Percentiles rank a stretch among this genome's conserved stretches.
Evolutionary conservation across 92 coral and sea anemone genomes (phyloP).

Genomic region (Bergia puertoricense): DNA sequence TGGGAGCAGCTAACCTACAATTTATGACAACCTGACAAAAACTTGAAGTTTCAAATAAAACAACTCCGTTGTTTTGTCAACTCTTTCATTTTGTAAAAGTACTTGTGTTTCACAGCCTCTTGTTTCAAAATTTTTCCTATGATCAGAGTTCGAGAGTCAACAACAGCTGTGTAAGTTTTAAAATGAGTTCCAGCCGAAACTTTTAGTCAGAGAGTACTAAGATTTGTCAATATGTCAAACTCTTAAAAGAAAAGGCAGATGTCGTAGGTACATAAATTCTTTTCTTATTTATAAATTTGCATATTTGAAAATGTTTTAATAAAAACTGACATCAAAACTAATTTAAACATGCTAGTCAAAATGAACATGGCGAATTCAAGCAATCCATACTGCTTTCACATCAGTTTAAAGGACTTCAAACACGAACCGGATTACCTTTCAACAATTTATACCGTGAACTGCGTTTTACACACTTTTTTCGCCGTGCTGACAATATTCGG

Average conservation of each 20-base stretch:
- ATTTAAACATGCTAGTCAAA: background rate
- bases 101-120: background rate
- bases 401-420: slow-evolving; percentile 1
- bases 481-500: background rate
- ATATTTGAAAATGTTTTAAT: background rate
- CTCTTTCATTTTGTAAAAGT: background rate
- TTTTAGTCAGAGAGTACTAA: background rate
- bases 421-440: slow-evolving; percentile 15
- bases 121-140: background rate
- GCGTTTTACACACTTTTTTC: slow-evolving; percentile 7
- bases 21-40: background rate
- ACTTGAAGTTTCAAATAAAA: background rate
- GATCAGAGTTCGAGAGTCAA: background rate
- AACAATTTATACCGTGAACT: slow-evolving; percentile 2
- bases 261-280: background rate
- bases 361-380: slow-evolving; percentile 5
- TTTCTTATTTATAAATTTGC: background rate
- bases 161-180: slow-evolving; percentile 1
- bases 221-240: background rate
- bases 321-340: background rate
- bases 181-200: background rate
- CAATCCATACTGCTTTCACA: background rate
- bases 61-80: background rate
- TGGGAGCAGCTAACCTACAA: background rate
- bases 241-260: background rate